Percentiles rank a stretch among this genome's conserved stretches.
phyloP scores from a whole-genome alignment of 1,140 invertebrate species.

The Semibalanus balanoides region DNA sequence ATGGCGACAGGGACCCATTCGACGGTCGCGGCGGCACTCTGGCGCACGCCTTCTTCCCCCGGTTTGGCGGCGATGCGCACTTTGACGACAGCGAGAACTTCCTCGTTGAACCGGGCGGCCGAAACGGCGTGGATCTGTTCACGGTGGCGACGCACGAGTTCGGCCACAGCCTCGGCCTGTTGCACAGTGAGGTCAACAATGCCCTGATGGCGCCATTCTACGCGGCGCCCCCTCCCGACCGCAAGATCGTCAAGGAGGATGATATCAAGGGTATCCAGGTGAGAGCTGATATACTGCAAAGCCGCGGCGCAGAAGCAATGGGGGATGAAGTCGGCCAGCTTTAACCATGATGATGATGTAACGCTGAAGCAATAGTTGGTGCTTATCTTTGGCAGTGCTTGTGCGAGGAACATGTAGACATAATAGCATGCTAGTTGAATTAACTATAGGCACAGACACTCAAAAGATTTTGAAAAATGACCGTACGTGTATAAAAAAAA shows the following conservation, averaged over 20 bases:
- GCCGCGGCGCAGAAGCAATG: no score
- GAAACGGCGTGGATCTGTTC: constrained; percentile 44
- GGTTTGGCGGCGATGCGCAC: constrained; percentile 26
- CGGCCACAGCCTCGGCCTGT: constrained; percentile 79
- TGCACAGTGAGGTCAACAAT: constrained; percentile 71
- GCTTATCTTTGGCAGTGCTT: no score
- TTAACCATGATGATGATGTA: no score
- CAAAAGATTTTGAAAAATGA: no score
- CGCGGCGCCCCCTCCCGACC: constrained; percentile 66
- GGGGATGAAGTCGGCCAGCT: no score
- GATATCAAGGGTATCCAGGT: constrained; percentile 61
- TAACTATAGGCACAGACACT: no score
- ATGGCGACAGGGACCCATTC: constrained; percentile 24
- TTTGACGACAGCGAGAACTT: constrained; percentile 33
- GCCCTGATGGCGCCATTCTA: constrained; percentile 94
- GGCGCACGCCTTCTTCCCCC: constrained; percentile 32
- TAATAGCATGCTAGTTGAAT: no score
- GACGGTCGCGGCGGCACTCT: constrained; percentile 27
- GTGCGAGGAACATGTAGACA: no score
- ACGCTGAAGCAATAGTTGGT: no score
- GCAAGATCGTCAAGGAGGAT: constrained; percentile 63
- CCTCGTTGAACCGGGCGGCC: constrained; percentile 24
- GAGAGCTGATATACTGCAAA: no score
- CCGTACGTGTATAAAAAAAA: no score
- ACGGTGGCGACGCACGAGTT: constrained; percentile 88